Percentiles rank a stretch among this genome's conserved stretches.
phyloP scores from a whole-genome alignment of 2,113 vertebrate genomes.

The Pteronura brasiliensis region DNA sequence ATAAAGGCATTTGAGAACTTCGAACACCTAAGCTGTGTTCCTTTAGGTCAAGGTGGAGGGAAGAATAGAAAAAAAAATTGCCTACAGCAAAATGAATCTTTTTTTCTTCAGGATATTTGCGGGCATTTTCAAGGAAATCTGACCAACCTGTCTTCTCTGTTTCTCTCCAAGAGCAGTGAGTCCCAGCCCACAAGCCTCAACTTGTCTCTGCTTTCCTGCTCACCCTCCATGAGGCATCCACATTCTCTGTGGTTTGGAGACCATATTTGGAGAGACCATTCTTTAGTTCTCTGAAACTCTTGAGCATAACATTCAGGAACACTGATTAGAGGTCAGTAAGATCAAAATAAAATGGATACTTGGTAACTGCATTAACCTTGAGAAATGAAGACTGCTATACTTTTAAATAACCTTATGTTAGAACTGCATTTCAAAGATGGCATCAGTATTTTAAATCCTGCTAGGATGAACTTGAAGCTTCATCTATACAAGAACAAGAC shows the following conservation, averaged over 20 bases:
- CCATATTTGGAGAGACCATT: not conserved
- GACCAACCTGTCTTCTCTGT: not conserved
- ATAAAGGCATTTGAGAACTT: not conserved
- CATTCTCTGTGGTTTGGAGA: not conserved
- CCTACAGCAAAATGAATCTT: not conserved
- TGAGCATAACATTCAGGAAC: conserved; percentile 10
- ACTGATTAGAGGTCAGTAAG: not conserved
- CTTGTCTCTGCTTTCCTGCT: not conserved
- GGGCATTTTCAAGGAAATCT: not conserved
- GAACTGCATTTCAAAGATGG: not conserved
- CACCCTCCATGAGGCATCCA: not conserved
- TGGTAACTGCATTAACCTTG: not conserved
- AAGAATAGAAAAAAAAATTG: not conserved
- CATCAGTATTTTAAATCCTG: not conserved
- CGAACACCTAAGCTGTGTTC: not conserved
- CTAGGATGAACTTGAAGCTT: not conserved
- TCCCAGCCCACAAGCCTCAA: not conserved
- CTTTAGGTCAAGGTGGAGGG: not conserved
- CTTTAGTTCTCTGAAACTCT: not conserved
- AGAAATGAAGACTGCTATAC: not conserved
- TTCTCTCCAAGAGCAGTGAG: not conserved
- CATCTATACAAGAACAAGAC: not conserved
- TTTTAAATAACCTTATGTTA: not conserved
- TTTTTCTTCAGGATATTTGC: not conserved
- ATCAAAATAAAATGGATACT: not conserved